Evolutionary conservation across 2,113 vertebrate genomes (phyloP), one percentile per base, ranked within the genome.

Genomic region (Barnardius zonarius): DNA sequence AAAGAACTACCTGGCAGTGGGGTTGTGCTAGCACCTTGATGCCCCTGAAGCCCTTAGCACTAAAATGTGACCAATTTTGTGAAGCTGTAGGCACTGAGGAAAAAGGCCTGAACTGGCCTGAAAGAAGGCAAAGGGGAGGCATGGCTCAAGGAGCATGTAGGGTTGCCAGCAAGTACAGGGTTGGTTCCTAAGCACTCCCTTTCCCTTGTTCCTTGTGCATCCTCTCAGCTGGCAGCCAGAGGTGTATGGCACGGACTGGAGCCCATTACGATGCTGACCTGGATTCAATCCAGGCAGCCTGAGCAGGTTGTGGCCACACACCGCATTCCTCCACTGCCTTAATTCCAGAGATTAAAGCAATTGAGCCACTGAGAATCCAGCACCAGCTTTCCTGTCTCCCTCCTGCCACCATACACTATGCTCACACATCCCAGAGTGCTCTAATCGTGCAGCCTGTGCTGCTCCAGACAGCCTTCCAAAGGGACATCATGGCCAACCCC

Each of bases 301-400:
- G 82, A 92, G 88, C 31, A 66, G 86, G 81, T 96, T 35, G 5
- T 2, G 3, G 90, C 95, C 54, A 20, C 90, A 86, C 91, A 95
- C 88, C 59, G 7, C 95, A 97, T 97, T 96, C 95, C 95, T 94
- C 76, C 48, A 39, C 76, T 86, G 93, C 92, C 70, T 96, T 97
- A 97, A 97, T 97, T 95, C 92, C 3, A 37, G 86, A 95, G 94
- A 95, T 97, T 97, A 95, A 95, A 93, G 92, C 86, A 93, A 97
- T 17, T 92, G 92, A 95, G 79, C 75, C 86, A 82, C 89, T 23
- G 8, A 81, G 95, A 96, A 87, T 96, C 95, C 88, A 93, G 63
- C 78, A 48, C 63, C 82, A 84, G 93, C 86, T 95, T 97, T 97
- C 84, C 93, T 93, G 91, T 91, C 83, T 91, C 88, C 86, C 73